A percentile compares a stretch with the other conserved stretches of the same genome.
Conservation (phyloP, 2,113 vertebrate genomes). For the Salminus brasiliensis region DNA sequence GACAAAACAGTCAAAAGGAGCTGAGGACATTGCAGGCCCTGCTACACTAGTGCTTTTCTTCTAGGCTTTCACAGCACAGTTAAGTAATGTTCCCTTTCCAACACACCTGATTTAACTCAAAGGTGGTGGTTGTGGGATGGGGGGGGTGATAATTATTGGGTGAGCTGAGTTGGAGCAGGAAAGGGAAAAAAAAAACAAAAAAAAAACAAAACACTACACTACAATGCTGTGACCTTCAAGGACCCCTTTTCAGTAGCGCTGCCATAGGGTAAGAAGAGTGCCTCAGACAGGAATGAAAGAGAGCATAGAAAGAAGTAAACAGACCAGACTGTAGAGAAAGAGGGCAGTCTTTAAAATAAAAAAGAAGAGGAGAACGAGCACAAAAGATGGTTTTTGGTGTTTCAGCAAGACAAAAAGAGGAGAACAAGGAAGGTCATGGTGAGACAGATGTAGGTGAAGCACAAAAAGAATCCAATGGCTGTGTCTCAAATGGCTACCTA, state of each 20-base stretch:
- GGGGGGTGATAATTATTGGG: not conserved
- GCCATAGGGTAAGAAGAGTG: not conserved
- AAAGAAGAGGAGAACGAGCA: not conserved
- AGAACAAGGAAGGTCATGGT: not conserved
- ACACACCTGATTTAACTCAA: not conserved
- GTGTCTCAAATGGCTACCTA: not conserved
- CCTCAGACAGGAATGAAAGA: constrained; percentile 20
- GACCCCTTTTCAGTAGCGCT: not conserved
- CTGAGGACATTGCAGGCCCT: constrained; percentile 1
- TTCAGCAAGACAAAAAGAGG: not conserved
- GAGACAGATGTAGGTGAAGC: not conserved
- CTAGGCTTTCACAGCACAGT: not conserved
- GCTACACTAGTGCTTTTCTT: constrained; percentile 7
- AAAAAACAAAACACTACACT: not conserved
- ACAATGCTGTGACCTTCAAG: not conserved
- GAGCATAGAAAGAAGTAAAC: not conserved
- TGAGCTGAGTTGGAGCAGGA: not conserved
- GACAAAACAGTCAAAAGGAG: not conserved
- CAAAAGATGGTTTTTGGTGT: not conserved
- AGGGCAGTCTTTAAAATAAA: not conserved
- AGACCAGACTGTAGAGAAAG: not conserved
- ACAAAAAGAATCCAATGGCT: not conserved
- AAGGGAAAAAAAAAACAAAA: too few species aligned
- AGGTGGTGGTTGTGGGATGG: too few species aligned
- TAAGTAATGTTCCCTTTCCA: not conserved